phyloP scores from a whole-genome alignment of 2,113 vertebrate genomes.

The Gobiocypris rarus region DNA sequence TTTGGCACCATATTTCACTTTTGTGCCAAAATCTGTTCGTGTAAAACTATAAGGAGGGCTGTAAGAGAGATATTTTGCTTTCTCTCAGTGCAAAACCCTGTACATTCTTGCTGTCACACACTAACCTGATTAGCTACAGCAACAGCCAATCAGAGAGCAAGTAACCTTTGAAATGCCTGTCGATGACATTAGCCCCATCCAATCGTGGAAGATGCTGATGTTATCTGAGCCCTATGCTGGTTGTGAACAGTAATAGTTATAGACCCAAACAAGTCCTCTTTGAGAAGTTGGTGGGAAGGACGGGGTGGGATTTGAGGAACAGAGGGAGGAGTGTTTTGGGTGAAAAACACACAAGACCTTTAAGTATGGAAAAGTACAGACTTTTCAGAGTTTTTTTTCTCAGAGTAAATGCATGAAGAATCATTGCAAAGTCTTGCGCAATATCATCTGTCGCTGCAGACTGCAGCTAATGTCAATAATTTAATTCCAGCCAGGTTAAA shows the following conservation, averaged over 20 bases:
- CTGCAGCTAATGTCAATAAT: not conserved
- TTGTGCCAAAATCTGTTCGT: not conserved
- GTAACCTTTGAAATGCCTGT: conserved; percentile 38
- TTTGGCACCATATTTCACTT: not conserved
- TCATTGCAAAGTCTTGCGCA: conserved; percentile 47
- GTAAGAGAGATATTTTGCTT: not conserved
- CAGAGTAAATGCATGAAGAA: conserved; percentile 5
- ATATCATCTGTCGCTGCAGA: conserved; percentile 2
- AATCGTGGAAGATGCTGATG: conserved; percentile 41
- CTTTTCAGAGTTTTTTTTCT: conserved; percentile 40
- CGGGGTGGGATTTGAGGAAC: conserved; percentile 26
- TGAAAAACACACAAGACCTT: conserved; percentile 12
- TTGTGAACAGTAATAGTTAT: conserved; percentile 33
- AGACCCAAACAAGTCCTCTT: conserved; percentile 44
- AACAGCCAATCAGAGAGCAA: conserved; percentile 46
- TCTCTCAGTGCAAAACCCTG: not conserved
- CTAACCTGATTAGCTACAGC: not conserved
- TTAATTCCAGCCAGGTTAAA: not conserved
- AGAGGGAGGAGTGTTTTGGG: conserved; percentile 24
- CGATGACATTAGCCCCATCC: conserved; percentile 18
- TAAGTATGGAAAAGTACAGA: conserved; percentile 74
- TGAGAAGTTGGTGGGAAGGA: conserved; percentile 19
- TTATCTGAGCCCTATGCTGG: conserved; percentile 44
- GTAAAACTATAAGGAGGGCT: not conserved
- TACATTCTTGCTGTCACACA: conserved; percentile 16